Evolutionary conservation across 2,888 invertebrate genomes (phyloP).

Genomic region (Hymenopus coronatus): DNA sequence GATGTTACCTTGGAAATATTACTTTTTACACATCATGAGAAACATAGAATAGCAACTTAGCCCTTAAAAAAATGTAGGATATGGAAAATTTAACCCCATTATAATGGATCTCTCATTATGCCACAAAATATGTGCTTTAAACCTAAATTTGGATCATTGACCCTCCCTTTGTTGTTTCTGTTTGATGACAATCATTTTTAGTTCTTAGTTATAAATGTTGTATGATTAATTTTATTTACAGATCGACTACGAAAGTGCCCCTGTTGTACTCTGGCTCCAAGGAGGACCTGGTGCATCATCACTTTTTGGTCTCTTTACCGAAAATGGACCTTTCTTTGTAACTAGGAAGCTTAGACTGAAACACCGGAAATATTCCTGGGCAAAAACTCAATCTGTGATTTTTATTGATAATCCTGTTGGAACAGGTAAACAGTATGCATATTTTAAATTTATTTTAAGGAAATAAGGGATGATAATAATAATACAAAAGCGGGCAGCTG

Average conservation of each 20-base stretch:
- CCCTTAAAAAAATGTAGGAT: too few species aligned
- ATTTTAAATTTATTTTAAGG: not conserved
- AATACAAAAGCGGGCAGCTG: too few species aligned
- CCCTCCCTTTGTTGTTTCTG: too few species aligned
- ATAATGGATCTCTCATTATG: too few species aligned
- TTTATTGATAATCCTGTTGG: conserved; percentile 94
- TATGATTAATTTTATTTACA: not conserved
- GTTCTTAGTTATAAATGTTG: too few species aligned
- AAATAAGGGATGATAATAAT: too few species aligned
- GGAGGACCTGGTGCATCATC: conserved; percentile 83
- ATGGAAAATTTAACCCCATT: too few species aligned
- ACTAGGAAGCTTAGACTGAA: conserved; percentile 51
- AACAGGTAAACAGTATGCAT: conserved; percentile 48
- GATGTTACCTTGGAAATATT: too few species aligned
- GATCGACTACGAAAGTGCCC: conserved; percentile 49
- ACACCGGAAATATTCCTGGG: conserved; percentile 76
- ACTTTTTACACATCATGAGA: too few species aligned
- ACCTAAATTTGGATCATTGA: too few species aligned
- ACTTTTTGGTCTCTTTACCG: conserved; percentile 75
- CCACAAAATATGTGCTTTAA: too few species aligned
- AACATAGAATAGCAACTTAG: not conserved
- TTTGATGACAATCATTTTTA: too few species aligned
- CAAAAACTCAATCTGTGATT: conserved; percentile 70
- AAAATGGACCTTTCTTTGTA: conserved; percentile 75
- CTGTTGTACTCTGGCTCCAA: conserved; percentile 80